Conservation (phyloP, 2,888 invertebrate species). For the Polyommatus iphigenia region DNA sequence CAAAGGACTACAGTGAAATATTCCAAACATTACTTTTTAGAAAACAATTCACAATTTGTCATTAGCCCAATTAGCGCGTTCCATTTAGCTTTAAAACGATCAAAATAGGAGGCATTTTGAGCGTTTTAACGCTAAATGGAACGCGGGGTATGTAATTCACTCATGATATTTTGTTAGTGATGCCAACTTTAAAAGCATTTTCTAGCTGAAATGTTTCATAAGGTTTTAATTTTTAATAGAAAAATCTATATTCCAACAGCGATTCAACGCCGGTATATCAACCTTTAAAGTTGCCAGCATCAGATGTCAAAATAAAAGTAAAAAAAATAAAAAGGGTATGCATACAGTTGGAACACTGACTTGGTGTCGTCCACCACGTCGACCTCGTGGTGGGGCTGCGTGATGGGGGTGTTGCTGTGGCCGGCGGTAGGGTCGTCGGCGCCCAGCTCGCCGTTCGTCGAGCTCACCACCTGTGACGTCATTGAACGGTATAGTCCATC, state of each 20-base stretch:
- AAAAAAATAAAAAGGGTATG: conserved; percentile 58
- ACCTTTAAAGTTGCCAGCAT: not conserved
- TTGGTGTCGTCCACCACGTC: conserved; percentile 98
- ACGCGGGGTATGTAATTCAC: not conserved
- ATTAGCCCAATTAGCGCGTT: not conserved
- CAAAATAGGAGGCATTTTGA: no score
- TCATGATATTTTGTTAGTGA: not conserved
- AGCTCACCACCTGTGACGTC: conserved; percentile 92
- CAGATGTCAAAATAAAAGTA: conserved; percentile 40
- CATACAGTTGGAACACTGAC: conserved; percentile 85
- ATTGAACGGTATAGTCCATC: not conserved
- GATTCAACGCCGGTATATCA: no score
- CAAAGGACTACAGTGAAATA: not conserved
- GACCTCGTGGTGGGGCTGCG: conserved; percentile 93
- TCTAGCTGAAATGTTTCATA: not conserved
- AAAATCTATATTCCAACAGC: no score
- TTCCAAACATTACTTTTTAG: not conserved
- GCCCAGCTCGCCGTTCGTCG: conserved; percentile 97
- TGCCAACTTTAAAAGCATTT: not conserved
- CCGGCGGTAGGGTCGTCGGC: conserved; percentile 97
- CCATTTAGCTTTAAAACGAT: no score
- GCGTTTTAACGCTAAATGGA: no score
- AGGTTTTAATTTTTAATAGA: no score
- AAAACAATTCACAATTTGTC: not conserved
- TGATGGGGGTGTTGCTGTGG: conserved; percentile 98